Evolutionary conservation across 2,113 vertebrate genomes (phyloP), one percentile per base, ranked within the genome.

Genomic region (Pygathrix nemaeus): DNA sequence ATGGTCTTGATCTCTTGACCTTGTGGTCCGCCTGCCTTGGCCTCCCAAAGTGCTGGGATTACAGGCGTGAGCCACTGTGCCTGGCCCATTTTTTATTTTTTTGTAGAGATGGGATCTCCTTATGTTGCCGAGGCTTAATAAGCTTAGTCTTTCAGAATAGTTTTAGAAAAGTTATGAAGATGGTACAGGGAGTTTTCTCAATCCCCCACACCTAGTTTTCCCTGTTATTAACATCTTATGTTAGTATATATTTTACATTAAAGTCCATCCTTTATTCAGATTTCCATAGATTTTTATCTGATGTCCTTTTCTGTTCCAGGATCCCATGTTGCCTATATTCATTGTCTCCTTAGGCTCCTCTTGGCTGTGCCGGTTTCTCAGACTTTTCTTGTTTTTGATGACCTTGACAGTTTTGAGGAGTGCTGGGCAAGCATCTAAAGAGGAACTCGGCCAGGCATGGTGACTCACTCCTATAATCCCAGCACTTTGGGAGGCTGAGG

Each of bases 281-380:
- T 75, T 50, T 68, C 50, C 43, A 25, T 88, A 11, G 45, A 16
- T 68, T 82, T 76, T 73, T 45, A 59, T 38, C 73, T 89, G 5
- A 35, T 72, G 52, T 57, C 92, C 78, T 72, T 79, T 90, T 76
- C 50, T 27, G 48, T 81, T 35, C 59, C 25, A 48, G 50, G 45
- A 35, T 52, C 57, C 78, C 61, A 8, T 0, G 0, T 52, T 20
- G 6, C 38, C 18, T 68, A 68, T 23, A 86, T 45, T 32, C 20
- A 8, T 12, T 17, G 10, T 8, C 14, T 80, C 14, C 14, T 18
- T 35, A 40, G 88, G 30, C 64, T 84, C 21, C 84, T 78, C 64
- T 88, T 14, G 27, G 61, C 90, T 83, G 17, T 80, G 82, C 86
- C 12, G 1, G 70, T 89, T 75, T 93, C 80, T 88, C 35, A 87